Evolutionary conservation across 1,140 invertebrate genomes (phyloP), one percentile per base, ranked within the genome.

Genomic region (Trialeurodes vaporariorum): DNA sequence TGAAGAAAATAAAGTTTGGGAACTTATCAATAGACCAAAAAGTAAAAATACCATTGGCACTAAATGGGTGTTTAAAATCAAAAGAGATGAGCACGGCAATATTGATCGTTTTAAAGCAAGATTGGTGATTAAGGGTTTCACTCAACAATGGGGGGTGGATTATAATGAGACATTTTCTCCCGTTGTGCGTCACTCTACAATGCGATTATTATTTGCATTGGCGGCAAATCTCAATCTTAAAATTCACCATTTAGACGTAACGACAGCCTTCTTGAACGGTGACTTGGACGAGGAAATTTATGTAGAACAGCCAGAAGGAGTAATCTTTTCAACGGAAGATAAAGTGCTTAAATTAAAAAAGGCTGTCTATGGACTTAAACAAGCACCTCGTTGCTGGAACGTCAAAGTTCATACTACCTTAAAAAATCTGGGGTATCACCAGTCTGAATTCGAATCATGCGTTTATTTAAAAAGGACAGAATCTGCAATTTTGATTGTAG

Each of bases 201-300:
- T 82, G 23, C 68, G 79, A 65, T 68, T 76, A 26, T 59, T 82
- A 17, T 67, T 82, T 1, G 70, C 75, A 1, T 60, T 79, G 68
- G 71, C 76, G 68, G 73, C 67, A 67, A 65, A 75, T 73, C 72
- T 70, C 70, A 70, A 76, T 72, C 68, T 77, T 60, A 49, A 74
- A 60, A 68, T 76, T 26, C 59, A 72, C 25, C 76, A 79, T 22
- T 72, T 78, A 68, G 80, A 81, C 71, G 73, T 76, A 0, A 75
- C 73, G 62, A 77, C 77, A 24, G 80, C 80, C 0, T 82, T 79
- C 71, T 73, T 78, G 67, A 74, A 81, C 73, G 80, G 75, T 13
- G 70, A n/a, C n/a, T n/a, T n/a, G n/a, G n/a, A n/a, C n/a, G n/a
- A n/a, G n/a, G n/a, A n/a, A n/a, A n/a, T n/a, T n/a, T n/a, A n/a